These are phyloP conservation scores for Volucella inanis DNA, from an alignment of 2,888 invertebrate species.

Conservation along the genomic window DNA sequence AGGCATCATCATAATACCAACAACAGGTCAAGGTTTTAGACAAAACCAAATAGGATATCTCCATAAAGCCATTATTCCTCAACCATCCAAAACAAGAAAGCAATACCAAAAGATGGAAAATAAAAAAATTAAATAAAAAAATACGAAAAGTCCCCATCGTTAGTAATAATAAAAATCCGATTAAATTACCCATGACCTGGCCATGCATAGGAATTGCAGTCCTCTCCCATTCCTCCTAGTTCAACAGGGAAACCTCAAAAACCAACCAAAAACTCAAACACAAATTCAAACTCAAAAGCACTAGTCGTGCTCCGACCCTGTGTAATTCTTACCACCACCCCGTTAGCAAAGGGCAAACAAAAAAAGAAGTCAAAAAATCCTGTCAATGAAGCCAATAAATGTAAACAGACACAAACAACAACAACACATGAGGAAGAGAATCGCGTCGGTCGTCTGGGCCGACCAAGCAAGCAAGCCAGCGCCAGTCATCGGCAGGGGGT, in stretches of 20 bases:
- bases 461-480: too few relatives aligned
- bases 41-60: slow-evolving; percentile 13
- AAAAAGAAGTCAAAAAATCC: neutral
- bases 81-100: neutral
- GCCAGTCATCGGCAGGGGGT: neutral
- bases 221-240: neutral
- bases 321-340: too few relatives aligned
- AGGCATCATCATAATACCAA: slow-evolving; percentile 13
- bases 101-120: neutral
- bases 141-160: slow-evolving; percentile 41
- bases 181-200: slow-evolving; percentile 52
- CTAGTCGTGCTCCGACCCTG: too few relatives aligned
- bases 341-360: neutral
- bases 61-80: neutral
- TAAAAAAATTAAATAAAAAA: neutral
- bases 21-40: slow-evolving; percentile 30
- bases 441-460: too few relatives aligned
- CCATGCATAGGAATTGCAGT: slow-evolving; percentile 25
- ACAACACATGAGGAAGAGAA: neutral
- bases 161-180: slow-evolving; percentile 62
- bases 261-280: neutral
- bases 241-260: neutral
- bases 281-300: neutral
- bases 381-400: slow-evolving; percentile 66
- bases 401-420: slow-evolving; percentile 33